Base-by-base conservation (phyloP, 2,113 vertebrate species). In the Cheilinus undulatus region DNA sequence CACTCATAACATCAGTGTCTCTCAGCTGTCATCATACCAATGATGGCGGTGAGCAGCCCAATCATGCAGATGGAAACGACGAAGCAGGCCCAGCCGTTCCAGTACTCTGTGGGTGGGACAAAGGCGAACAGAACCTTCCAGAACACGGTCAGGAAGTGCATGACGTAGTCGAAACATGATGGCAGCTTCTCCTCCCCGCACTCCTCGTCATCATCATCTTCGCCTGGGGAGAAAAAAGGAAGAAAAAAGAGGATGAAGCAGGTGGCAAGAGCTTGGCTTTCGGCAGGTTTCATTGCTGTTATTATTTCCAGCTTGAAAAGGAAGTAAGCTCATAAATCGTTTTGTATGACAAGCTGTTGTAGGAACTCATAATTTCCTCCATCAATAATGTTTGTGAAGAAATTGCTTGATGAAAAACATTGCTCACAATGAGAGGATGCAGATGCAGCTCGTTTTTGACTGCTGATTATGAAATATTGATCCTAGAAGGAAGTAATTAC, bases 131-230 rank as follows among this genome's bases (percentile, higher is more conserved):
- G 93, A 66, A 99, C 98, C 88, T 99, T 99, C 98, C 98, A 99
- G 95, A 99, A 99, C 62, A 99, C 98, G 0, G 98, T 99, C 88
- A 99, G 95, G 91, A 99, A 99, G 94, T 99, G 98, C 98, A 99
- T 99, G 92, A 99, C 98, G 0, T 99, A 99, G 91, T 99, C 98
- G 0, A 99, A 99, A 83, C 98, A 99, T n/a, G 98, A 99, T 19
- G 98, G 98, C 67, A 99, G 94, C 90, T 98, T 99, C 90, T 99
- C 98, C 84, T 99, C 98, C 2, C 97, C 97, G 65, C 97, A 99
- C 91, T 99, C 98, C 0, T 99, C 98, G 0, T 99, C 98, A 0
- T 99, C 98, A 0, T 99, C 98, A 0, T 99, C 98, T 79, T 94
- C 94, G 3, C 94, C 94, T 94, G 81, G 27, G 10, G 28, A 38